phyloP scores from a whole-genome alignment of 2,888 invertebrate genomes.

The Eristalis arbustorum region DNA sequence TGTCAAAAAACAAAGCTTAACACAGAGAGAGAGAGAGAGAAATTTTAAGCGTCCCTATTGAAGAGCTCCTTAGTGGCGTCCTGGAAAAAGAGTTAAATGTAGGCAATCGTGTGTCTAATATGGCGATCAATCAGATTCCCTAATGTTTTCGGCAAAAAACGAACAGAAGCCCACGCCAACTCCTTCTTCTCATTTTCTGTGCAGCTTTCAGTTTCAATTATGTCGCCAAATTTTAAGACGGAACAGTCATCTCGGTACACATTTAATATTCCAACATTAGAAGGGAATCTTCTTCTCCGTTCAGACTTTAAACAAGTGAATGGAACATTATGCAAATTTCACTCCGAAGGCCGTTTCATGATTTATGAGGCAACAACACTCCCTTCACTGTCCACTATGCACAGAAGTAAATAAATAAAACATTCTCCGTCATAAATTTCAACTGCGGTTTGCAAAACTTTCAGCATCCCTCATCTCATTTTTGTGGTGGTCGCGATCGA shows the following conservation, averaged over 20 bases:
- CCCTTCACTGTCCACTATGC: background rate
- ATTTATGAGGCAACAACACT: background rate
- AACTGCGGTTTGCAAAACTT: background rate
- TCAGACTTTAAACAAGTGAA: background rate
- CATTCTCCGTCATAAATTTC: background rate
- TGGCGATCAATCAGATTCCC: too few relatives aligned
- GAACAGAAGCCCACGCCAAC: too few relatives aligned
- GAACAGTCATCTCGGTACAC: background rate
- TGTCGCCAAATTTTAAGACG: background rate
- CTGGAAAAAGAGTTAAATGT: too few relatives aligned
- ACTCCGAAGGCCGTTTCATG: background rate
- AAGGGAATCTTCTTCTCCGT: background rate
- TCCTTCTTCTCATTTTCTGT: background rate
- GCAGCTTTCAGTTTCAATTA: background rate
- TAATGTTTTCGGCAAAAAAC: too few relatives aligned
- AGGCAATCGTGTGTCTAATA: too few relatives aligned
- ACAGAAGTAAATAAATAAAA: background rate
- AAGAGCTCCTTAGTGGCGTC: too few relatives aligned
- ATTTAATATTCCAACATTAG: background rate
- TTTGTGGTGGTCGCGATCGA: background rate
- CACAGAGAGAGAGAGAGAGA: too few relatives aligned
- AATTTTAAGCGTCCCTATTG: too few relatives aligned
- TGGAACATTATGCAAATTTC: background rate
- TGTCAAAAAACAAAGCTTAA: too few relatives aligned
- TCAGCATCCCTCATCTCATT: background rate